phyloP scores from a whole-genome alignment of 2,888 invertebrate species.

The Andrena minutula region DNA sequence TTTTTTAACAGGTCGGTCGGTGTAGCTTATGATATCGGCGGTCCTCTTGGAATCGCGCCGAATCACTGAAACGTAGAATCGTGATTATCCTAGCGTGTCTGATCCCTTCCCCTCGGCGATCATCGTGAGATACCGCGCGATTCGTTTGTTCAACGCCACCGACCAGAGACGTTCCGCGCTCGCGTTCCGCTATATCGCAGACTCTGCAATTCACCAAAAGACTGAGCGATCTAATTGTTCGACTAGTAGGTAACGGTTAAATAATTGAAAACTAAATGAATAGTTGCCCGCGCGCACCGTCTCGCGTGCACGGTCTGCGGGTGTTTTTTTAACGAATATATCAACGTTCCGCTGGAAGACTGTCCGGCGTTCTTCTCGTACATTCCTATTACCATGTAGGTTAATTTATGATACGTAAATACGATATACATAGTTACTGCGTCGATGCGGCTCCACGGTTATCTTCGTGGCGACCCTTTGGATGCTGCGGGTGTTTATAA shows the following conservation, averaged over 20 bases:
- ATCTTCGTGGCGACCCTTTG: background rate
- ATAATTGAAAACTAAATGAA: constrained; percentile 38
- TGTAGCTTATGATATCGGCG: constrained; percentile 12
- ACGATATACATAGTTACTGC: constrained; percentile 54
- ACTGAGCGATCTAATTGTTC: constrained; percentile 78
- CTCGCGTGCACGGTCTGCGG: constrained; percentile 19
- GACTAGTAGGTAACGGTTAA: constrained; percentile 68
- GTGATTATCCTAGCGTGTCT: background rate
- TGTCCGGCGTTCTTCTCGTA: constrained; percentile 49
- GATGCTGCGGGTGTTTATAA: background rate
- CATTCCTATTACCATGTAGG: constrained; percentile 73
- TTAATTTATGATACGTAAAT: constrained; percentile 70
- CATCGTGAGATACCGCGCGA: constrained; percentile 17
- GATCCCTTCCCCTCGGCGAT: constrained; percentile 12
- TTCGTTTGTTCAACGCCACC: constrained; percentile 9
- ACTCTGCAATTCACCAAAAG: constrained; percentile 79
- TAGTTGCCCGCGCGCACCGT: constrained; percentile 8
- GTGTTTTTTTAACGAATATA: constrained; percentile 44
- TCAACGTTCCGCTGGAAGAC: constrained; percentile 28
- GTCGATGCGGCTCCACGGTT: constrained; percentile 28
- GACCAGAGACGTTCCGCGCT: constrained; percentile 41
- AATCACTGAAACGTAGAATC: background rate
- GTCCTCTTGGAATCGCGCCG: background rate
- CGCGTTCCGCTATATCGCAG: constrained; percentile 62
- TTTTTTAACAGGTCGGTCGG: constrained; percentile 1